phyloP scores from a whole-genome alignment of 2,888 invertebrate genomes.

The Sminthurinus aureus region DNA sequence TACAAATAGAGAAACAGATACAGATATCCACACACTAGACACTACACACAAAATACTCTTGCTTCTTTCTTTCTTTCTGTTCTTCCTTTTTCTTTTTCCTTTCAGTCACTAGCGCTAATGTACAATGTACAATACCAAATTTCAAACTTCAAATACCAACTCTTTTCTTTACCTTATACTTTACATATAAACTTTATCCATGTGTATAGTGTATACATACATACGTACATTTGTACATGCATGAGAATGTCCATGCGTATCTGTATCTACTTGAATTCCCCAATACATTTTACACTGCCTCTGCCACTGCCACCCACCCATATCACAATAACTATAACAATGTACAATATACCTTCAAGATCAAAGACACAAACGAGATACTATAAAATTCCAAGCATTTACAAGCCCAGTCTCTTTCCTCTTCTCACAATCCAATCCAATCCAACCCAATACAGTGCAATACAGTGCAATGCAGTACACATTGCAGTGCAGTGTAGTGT shows the following conservation, averaged over 20 bases:
- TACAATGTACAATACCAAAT: too few species aligned
- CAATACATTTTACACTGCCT: conserved; percentile 43
- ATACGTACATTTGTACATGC: too few species aligned
- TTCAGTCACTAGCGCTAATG: conserved; percentile 19
- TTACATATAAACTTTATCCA: too few species aligned
- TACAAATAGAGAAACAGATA: too few species aligned
- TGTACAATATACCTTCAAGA: conserved; percentile 50
- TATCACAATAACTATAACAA: conserved; percentile 53
- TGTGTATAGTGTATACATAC: too few species aligned
- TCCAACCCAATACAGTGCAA: not conserved
- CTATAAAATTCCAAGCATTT: conserved; percentile 49
- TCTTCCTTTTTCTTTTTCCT: conserved; percentile 18
- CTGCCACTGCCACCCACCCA: conserved; percentile 50
- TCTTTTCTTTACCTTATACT: too few species aligned
- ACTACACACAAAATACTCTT: not conserved
- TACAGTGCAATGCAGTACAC: too few species aligned
- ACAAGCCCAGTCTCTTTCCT: conserved; percentile 25
- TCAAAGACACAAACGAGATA: conserved; percentile 45
- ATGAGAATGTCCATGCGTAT: too few species aligned
- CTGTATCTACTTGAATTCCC: not conserved
- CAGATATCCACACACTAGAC: too few species aligned
- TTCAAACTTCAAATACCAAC: too few species aligned
- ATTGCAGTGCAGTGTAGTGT: too few species aligned
- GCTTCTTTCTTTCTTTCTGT: not conserved
- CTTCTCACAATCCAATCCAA: conserved; percentile 6